Evolutionary conservation across 2,888 invertebrate species (phyloP).

Genomic region (Philopedon plagiatum): DNA sequence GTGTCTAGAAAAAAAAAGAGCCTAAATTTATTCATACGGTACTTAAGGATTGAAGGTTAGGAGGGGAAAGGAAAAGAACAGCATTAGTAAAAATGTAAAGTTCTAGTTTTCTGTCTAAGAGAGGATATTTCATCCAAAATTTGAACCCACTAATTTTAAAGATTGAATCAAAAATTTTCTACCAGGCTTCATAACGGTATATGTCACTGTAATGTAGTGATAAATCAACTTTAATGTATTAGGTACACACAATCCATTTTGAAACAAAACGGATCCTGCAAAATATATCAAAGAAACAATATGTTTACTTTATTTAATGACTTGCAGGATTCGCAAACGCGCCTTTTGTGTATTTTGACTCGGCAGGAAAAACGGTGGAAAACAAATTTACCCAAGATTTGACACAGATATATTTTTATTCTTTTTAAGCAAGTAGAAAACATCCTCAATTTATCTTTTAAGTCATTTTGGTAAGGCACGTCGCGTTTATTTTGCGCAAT

Average conservation of each 20-base stretch:
- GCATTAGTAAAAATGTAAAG: too few relatives aligned
- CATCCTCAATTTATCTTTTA: not conserved
- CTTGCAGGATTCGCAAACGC: constrained; percentile 31
- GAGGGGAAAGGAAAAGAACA: too few relatives aligned
- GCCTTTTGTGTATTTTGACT: not conserved
- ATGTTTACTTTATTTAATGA: constrained; percentile 43
- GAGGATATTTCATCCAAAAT: too few relatives aligned
- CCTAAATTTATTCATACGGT: too few relatives aligned
- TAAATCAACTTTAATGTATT: not conserved
- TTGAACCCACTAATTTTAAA: too few relatives aligned
- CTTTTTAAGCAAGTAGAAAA: constrained; percentile 6
- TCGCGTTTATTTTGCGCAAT: too few relatives aligned
- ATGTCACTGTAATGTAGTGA: not conserved
- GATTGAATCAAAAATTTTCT: not conserved
- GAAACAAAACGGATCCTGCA: not conserved
- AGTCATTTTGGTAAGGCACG: not conserved
- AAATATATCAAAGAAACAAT: constrained; percentile 20
- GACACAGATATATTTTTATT: not conserved
- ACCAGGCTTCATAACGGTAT: not conserved
- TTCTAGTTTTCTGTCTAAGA: too few relatives aligned
- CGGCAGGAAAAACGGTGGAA: not conserved
- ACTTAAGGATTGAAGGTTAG: too few relatives aligned
- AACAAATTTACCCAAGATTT: not conserved
- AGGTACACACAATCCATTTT: not conserved
- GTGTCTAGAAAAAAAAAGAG: too few relatives aligned